These are phyloP conservation scores for Dolichopus griseipennis DNA, from an alignment of 2,888 invertebrate species.

Conservation along the genomic window DNA sequence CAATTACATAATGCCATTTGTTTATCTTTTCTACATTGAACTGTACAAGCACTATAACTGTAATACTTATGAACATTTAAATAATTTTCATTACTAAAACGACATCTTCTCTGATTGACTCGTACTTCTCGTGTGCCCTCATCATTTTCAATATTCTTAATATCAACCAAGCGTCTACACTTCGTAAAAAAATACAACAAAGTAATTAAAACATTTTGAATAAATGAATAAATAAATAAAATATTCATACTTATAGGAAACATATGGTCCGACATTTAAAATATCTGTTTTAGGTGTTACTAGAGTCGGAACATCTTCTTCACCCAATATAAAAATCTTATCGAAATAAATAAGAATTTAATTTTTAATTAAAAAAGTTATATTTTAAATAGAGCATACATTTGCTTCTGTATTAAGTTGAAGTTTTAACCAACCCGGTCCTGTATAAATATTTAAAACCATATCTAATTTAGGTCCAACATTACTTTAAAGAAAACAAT, in stretches of 20 bases:
- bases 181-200: no score
- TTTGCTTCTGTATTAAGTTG: constrained; percentile 46
- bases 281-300: constrained; percentile 56
- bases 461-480: constrained; percentile 47
- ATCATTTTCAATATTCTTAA: constrained; percentile 61
- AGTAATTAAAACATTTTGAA: no score
- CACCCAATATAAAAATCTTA: constrained; percentile 55
- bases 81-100: constrained; percentile 57
- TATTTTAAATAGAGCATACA: constrained; percentile 31
- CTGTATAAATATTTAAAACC: constrained; percentile 55
- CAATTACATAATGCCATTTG: constrained; percentile 56
- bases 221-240: background rate
- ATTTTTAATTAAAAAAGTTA: constrained; percentile 12
- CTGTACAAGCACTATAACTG: constrained; percentile 64
- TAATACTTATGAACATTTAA: constrained; percentile 56
- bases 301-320: constrained; percentile 61
- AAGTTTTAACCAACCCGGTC: constrained; percentile 53
- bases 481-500: constrained; percentile 35
- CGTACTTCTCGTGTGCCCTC: constrained; percentile 53
- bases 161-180: constrained; percentile 47
- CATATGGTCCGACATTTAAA: constrained; percentile 50
- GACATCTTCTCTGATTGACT: constrained; percentile 58
- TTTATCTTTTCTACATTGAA: constrained; percentile 58
- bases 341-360: background rate
- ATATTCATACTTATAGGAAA: constrained; percentile 45